Evolutionary conservation across 2,113 vertebrate species (phyloP).

Genomic region (Menura novaehollandiae): DNA sequence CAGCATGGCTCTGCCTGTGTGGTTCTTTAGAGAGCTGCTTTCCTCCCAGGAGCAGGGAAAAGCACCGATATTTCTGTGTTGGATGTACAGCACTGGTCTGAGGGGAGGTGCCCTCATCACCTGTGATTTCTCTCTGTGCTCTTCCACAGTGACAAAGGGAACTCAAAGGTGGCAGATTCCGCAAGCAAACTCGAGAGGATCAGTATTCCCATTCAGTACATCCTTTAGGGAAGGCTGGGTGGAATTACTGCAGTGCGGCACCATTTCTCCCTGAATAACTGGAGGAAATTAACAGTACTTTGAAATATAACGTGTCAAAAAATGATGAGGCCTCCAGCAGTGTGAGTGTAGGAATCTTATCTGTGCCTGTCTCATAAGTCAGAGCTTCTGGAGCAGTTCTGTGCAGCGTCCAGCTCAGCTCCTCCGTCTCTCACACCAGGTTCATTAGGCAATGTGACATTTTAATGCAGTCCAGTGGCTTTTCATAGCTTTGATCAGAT

Average conservation of each 20-base stretch:
- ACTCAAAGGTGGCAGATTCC: background rate
- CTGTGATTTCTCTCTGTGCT: background rate
- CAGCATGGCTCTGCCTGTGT: background rate
- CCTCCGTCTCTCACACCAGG: background rate
- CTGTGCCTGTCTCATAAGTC: background rate
- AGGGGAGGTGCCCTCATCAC: background rate
- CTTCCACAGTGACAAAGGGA: background rate
- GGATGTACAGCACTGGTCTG: background rate
- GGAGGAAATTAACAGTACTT: background rate
- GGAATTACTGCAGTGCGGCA: background rate
- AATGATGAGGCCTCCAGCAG: background rate
- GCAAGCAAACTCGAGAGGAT: background rate
- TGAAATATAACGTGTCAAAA: background rate
- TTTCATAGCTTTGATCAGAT: background rate
- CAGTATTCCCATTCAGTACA: background rate
- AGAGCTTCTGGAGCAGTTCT: background rate
- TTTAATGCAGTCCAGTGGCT: background rate
- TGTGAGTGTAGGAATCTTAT: background rate
- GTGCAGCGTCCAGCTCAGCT: background rate
- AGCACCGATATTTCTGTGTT: accelerated
- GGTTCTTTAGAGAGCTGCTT: background rate
- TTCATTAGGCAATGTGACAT: background rate
- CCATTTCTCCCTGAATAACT: background rate
- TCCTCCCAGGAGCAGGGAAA: background rate
- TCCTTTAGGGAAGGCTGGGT: background rate